phyloP scores from a whole-genome alignment of 2,113 vertebrate species.

The Eretmochelys imbricata region DNA sequence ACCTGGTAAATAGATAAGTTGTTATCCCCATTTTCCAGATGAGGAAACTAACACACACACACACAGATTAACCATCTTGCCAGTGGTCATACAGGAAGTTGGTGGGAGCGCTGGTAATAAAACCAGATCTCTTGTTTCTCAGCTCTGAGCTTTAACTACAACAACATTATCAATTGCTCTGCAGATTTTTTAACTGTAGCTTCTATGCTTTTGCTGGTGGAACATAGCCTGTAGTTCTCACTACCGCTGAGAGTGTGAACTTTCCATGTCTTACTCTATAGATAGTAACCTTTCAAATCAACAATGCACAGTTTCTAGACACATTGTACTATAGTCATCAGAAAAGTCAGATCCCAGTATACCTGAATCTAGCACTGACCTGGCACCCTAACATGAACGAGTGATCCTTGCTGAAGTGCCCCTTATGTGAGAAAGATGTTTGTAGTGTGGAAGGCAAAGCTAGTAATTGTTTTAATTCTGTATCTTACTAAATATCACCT shows the following conservation, averaged over 20 bases:
- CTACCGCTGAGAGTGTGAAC: neutral
- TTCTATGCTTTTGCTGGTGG: conserved; percentile 2
- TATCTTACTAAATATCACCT: neutral
- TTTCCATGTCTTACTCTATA: no score
- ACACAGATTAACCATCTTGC: neutral
- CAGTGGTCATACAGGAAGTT: neutral
- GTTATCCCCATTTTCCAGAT: neutral
- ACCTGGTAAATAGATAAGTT: neutral
- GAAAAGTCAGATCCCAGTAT: neutral
- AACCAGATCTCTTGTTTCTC: neutral
- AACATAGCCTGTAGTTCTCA: conserved; percentile 10
- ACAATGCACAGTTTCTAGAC: no score
- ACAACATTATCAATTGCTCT: neutral
- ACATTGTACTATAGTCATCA: no score
- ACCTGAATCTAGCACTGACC: neutral
- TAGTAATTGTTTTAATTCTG: neutral
- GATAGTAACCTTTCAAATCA: no score
- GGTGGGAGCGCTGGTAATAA: neutral
- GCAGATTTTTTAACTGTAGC: neutral
- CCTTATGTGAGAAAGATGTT: neutral
- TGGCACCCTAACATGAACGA: neutral
- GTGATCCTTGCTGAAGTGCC: neutral
- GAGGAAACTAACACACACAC: neutral
- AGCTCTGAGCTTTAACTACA: neutral
- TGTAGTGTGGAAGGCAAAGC: neutral